Conservation (phyloP, 2,113 vertebrate species). For the Nibea coibor region DNA sequence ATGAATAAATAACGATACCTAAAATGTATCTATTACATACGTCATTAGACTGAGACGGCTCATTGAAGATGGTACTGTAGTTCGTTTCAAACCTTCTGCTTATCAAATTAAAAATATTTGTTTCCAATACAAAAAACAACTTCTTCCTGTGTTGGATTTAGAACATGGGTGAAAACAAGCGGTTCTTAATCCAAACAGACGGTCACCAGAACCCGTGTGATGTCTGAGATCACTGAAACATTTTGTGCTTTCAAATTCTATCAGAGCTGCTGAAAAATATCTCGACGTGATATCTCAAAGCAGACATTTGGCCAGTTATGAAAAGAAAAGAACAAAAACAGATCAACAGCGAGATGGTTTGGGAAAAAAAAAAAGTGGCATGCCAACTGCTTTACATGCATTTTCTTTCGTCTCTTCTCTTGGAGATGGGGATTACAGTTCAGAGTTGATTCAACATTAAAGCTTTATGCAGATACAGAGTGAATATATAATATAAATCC, state of each 20-base stretch:
- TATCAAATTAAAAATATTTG: too few relatives aligned
- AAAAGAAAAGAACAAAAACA: not conserved
- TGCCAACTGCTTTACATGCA: not conserved
- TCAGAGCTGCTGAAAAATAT: not conserved
- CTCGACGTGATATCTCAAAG: not conserved
- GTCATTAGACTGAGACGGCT: not conserved
- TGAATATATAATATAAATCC: not conserved
- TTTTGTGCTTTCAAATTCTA: not conserved
- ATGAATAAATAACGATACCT: too few relatives aligned
- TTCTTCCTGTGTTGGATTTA: too few relatives aligned
- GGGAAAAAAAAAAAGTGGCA: too few relatives aligned
- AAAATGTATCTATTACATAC: not conserved
- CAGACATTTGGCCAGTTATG: not conserved
- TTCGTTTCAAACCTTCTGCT: too few relatives aligned
- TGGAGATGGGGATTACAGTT: not conserved
- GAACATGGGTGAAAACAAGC: not conserved
- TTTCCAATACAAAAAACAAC: too few relatives aligned
- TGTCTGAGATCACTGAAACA: not conserved
- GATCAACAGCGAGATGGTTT: not conserved
- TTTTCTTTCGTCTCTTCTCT: not conserved
- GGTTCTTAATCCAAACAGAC: not conserved
- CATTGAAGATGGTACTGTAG: not conserved
- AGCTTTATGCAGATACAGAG: not conserved
- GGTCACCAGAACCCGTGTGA: not conserved
- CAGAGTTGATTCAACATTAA: not conserved